A percentile compares a stretch with the other conserved stretches of the same genome.
These are phyloP conservation scores for Vidua chalybeata DNA, from an alignment of 2,113 vertebrate species.

Conservation along the genomic window DNA sequence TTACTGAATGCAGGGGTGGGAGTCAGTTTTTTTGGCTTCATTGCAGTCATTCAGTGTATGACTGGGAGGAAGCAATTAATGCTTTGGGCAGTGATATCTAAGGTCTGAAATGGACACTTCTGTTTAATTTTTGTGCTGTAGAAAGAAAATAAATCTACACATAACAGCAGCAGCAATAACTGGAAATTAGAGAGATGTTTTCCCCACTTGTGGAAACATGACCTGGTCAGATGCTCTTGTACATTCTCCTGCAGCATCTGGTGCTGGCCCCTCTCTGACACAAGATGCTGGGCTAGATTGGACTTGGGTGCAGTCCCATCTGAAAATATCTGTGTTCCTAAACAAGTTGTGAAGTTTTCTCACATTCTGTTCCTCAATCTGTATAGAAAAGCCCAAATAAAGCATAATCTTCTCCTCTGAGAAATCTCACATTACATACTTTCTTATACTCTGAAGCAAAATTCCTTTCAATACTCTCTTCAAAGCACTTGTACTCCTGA, in stretches of 20 bases:
- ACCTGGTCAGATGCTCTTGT: not conserved
- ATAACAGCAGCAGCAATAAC: not conserved
- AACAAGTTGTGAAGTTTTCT: not conserved
- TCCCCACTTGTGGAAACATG: not conserved
- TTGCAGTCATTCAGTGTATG: not conserved
- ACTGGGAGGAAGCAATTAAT: not conserved
- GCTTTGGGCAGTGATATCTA: not conserved
- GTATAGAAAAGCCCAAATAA: slow-evolving; percentile 19
- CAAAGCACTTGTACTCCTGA: slow-evolving; percentile 34
- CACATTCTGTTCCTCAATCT: slow-evolving; percentile 8
- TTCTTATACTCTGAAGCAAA: slow-evolving; percentile 14
- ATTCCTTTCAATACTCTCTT: slow-evolving; percentile 44
- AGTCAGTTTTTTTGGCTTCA: not conserved
- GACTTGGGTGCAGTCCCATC: not conserved
- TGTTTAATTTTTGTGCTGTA: not conserved
- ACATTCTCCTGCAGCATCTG: not conserved
- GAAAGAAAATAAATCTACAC: not conserved
- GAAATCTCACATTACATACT: slow-evolving; percentile 29
- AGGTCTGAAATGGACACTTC: not conserved
- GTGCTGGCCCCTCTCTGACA: not conserved
- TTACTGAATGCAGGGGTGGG: not conserved
- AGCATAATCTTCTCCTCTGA: slow-evolving; percentile 17
- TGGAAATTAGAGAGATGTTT: not conserved
- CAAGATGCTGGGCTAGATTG: not conserved
- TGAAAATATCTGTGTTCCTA: not conserved